Base-by-base conservation (phyloP, 2,113 vertebrate species). In the Donacobius atricapilla region DNA sequence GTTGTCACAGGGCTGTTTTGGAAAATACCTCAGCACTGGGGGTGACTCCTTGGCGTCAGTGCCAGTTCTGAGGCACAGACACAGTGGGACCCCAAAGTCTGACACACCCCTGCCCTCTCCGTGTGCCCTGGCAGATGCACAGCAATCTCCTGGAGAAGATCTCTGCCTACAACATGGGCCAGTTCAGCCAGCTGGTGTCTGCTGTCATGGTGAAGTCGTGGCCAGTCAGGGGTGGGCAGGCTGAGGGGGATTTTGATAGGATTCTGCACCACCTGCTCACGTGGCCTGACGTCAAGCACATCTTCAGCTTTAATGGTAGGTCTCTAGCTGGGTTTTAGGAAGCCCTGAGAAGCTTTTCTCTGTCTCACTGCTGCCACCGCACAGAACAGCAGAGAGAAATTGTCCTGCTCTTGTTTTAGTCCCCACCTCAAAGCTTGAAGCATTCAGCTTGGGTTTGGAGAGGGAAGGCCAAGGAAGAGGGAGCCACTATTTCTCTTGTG, bases 141-240 rank as follows among this genome's bases (percentile, higher is more conserved):
- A 93, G 16, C 73, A 97, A 96, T 4, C 76, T 98, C 51, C 97
- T 98, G 0, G 92, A 94, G 24, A 68, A 83, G 11, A 31, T 98
- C 4, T 73, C 94, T 5, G 3, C 9, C 20, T 20, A 25, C 12
- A 83, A 97, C 61, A 2, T 89, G 57, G 3, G 2, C 54, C 98
- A 95, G 10, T 98, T 99, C 64, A 98, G 98, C 72, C 98, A 97
- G 13, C 98, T 99, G 1, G 96, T 99, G 30, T 99, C 99, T 2
- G 78, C 97, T 0, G 98, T 99, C 75, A 97, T 99, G 24, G 89
- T 98, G 27, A 98, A 99, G 91, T 99, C 98, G 0, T 99, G 99
- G 99, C 99, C 99, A 3, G 84, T 4, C 35, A 2, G 2, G 10
- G 11, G 2, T 1, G 98, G 97, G 42, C 14, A 31, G 5, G 44